Evolutionary conservation across 2,797 vertebrate genomes (phyloP), one percentile per base, ranked within the genome.

Genomic region (Gymnothorax reevesii): DNA sequence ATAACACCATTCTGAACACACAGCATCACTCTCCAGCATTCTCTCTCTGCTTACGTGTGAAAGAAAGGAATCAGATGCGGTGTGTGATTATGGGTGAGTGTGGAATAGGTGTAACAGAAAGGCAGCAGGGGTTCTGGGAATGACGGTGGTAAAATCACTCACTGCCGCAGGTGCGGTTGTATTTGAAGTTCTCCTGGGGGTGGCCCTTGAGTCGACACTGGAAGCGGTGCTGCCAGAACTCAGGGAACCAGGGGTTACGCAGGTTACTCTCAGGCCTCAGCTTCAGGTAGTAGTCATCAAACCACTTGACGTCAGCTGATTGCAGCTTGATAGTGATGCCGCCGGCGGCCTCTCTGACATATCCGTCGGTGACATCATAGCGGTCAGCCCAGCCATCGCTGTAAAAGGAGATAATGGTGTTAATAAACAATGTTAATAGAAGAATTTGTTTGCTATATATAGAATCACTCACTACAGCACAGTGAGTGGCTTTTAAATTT

Each of bases 211-310:
- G 92, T 0, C 96, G 95, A 89, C 98, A 99, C 91, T 99, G 97
- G 93, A 99, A 99, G 15, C 98, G 97, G 90, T 99, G 98, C 90
- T 99, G 98, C 98, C 98, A 99, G 92, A 99, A 99, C 92, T 99
- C 98, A 55, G 97, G 97, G 92, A 99, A 99, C 98, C 98, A 99
- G 2, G 98, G 98, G 90, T 99, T 99, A 85, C 98, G 94, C 2
- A 91, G 95, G 91, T 99, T 99, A 93, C 96, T 99, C 90, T 99
- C 98, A 4, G 98, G 98, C 2, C 97, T 96, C 57, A 99, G 97
- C 89, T 98, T 95, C 89, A 99, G 96, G 92, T 99, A 99, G 93
- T 99, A 99, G 52, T 99, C 98, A 88, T 99, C 98, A 85, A 98
- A 99, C 98, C 98, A 99, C 89, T 98, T 98, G 89, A 99, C 98